Base-by-base conservation (phyloP, 1,140 invertebrate species). In the Oscheius sp. region DNA sequence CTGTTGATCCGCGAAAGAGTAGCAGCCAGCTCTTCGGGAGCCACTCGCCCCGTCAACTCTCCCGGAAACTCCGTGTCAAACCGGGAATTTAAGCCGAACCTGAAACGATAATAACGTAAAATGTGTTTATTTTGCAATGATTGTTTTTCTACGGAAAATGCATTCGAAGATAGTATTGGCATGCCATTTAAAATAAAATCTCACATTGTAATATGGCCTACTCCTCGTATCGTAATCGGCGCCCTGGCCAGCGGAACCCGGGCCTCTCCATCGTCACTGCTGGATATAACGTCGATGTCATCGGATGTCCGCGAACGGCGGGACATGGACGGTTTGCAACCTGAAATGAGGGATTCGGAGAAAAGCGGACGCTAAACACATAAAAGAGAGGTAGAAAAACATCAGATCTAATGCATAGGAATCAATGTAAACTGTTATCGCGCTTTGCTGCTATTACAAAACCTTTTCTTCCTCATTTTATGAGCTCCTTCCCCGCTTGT, bases 71-170 rank as follows among this genome's bases (percentile, higher is more conserved):
- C 82, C 7, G 83, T 72, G 58, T 79, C 81, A 68, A 83, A 83
- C n/a, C 78, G 81, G 10, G 82, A 84, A 64, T 81, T 83, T 34
- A 83, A 69, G 10, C 82, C 82, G 35, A 83, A 83, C 46, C 82
- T 83, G 61, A 72, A 79, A 80, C 15, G 15, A 36, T 28, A 65
- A 68, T 34, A n/a, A 10, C 46, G 34, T 36, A 42, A 77, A 42
- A 77, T 3, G 31, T 26, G 18, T 15, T 75, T 34, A 63, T 36
- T 13, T 32, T 7, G 32, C 18, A 63, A 63, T 23, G 20, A 15
- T 63, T 63, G n/a, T n/a, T n/a, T n/a, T n/a, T n/a, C n/a, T n/a
- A n/a, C n/a, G n/a, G n/a, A n/a, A n/a, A n/a, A n/a, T n/a, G 18
- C 42, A 15, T 45, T 0, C 0, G 42, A 45, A 18, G 18, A 18